Percentiles rank a stretch among this genome's conserved stretches.
Evolutionary conservation across 37 sponge, comb jelly and placozoan species (phyloP).

Genomic region (Halisarca cf. caerulea): DNA sequence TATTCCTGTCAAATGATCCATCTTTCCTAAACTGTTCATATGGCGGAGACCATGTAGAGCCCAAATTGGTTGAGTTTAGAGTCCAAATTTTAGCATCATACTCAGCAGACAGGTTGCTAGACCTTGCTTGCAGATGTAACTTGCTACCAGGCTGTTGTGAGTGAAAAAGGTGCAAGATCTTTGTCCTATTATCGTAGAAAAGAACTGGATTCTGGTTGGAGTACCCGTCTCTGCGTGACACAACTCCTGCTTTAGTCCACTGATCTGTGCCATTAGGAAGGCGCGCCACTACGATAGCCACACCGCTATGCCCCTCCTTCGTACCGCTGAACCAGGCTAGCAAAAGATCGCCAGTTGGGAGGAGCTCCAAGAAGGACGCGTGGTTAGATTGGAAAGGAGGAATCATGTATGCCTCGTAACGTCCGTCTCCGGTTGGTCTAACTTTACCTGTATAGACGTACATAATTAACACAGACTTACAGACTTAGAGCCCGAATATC

Average conservation of each 20-base stretch:
- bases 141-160: slow-evolving; percentile 48
- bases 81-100: slow-evolving; percentile 49
- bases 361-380: slow-evolving; percentile 65
- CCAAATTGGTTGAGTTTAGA: slow-evolving; percentile 33
- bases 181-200: slow-evolving; percentile 20
- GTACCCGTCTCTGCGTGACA: slow-evolving; percentile 57
- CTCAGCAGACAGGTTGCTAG: background rate
- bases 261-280: slow-evolving; percentile 20
- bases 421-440: slow-evolving; percentile 50
- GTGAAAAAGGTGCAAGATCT: slow-evolving; percentile 49
- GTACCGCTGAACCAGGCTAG: slow-evolving; percentile 71
- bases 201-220: slow-evolving; percentile 77
- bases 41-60: slow-evolving; percentile 55
- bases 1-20: slow-evolving; percentile 72
- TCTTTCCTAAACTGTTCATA: slow-evolving; percentile 26
- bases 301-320: slow-evolving; percentile 46
- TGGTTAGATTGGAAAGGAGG: slow-evolving; percentile 59
- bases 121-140: background rate
- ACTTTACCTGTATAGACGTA: slow-evolving; percentile 6
- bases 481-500: no score
- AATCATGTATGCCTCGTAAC: slow-evolving; percentile 68
- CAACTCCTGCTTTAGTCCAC: slow-evolving; percentile 44
- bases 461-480: no score
- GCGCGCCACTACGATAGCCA: slow-evolving; percentile 43
- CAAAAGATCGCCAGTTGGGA: slow-evolving; percentile 45